Base-by-base conservation (phyloP, 2,113 vertebrate species). In the Balaeniceps rex region DNA sequence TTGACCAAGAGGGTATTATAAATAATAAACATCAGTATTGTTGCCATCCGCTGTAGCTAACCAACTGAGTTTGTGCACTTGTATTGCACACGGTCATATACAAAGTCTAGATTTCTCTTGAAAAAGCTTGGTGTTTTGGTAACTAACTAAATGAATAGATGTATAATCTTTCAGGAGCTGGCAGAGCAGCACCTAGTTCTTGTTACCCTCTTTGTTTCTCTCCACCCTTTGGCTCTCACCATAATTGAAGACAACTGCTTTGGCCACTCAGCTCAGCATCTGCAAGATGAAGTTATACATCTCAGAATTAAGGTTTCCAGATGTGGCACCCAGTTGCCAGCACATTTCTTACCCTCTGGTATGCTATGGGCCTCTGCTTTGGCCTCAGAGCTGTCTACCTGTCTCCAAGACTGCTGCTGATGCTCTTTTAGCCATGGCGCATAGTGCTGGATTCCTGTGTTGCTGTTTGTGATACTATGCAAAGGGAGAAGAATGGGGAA, bases 181-280 rank as follows among this genome's bases (percentile, higher is more conserved):
- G 91, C 93, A 95, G 84, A 88, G 69, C n/a, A 83, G 44, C 69
- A 40, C 77, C 46, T 36, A 96, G 80, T 88, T 94, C 94, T 95
- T 11, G 8, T 95, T 95, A 83, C 55, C 70, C 51, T 95, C 92
- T 94, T 76, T 83, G 69, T 94, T 90, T 95, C 83, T 83, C 68
- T 90, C 76, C n/a, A 11, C 68, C 24, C 83, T 88, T 92, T 94
- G 90, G 84, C 90, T 93, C 63, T 89, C 18, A 10, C 31, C n/a
- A 10, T 96, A 98, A 96, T 95, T 97, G 96, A 97, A 95, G 90
- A 97, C 95, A 97, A 97, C 95, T 97, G 96, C 92, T 96, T 63
- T 96, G 96, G 88, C 82, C 51, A 66, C 47, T 96, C 84, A 63
- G 34, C 81, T 93, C 61, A 77, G 69, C 88, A 80, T 94, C 65